A percentile compares a stretch with the other conserved stretches of the same genome.
Conservation (phyloP, 2,113 vertebrate genomes). For the Oreochromis spilurus region DNA sequence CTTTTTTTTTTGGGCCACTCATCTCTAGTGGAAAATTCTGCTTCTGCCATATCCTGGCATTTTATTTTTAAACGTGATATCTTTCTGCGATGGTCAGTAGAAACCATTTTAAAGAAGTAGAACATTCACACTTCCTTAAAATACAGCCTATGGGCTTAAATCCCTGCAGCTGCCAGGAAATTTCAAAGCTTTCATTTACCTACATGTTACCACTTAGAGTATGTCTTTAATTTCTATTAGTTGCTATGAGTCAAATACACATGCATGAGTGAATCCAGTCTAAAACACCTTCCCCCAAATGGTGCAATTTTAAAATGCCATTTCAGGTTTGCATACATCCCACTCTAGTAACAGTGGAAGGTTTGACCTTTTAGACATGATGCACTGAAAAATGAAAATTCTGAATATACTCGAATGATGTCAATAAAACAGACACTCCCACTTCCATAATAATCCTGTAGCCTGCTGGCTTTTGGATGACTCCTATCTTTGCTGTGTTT, state of each 20-base stretch:
- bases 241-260: neutral
- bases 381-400: neutral
- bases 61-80: constrained; percentile 17
- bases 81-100: neutral
- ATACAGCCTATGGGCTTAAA: neutral
- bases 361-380: neutral
- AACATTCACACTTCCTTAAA: constrained; percentile 29
- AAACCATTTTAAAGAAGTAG: constrained; percentile 38
- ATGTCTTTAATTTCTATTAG: neutral
- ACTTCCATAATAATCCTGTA: neutral
- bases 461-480: neutral
- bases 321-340: neutral
- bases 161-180: neutral
- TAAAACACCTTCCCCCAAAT: neutral
- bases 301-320: neutral
- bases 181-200: neutral
- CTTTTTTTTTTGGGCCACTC: accelerated
- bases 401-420: neutral
- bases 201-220: neutral
- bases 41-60: constrained; percentile 15
- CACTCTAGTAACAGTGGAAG: neutral
- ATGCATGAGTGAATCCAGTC: neutral
- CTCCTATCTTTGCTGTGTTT: neutral
- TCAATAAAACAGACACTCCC: neutral
- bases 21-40: neutral